Evolutionary conservation across 2,797 vertebrate species (phyloP).

Genomic region (Lycodopsis pacificus): DNA sequence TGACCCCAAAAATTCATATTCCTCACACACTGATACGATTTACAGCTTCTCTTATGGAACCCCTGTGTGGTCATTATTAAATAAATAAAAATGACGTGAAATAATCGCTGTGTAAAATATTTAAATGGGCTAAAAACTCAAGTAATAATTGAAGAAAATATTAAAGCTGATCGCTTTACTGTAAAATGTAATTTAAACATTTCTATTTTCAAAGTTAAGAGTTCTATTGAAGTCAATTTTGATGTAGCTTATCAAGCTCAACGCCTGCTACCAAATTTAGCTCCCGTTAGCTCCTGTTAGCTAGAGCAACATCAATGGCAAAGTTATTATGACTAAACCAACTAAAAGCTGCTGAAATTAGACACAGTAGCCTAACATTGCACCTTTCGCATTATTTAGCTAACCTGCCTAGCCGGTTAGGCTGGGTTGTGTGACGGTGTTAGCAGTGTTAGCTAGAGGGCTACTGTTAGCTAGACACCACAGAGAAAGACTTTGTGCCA

Average conservation of each 20-base stretch:
- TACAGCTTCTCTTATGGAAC: background rate
- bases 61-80: background rate
- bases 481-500: too few species aligned
- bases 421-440: background rate
- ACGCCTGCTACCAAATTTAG: background rate
- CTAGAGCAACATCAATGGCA: background rate
- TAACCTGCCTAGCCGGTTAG: background rate
- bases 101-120: background rate
- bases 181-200: background rate
- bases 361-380: background rate
- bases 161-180: background rate
- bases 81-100: background rate
- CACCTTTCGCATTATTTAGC: background rate
- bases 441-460: too few species aligned
- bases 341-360: background rate
- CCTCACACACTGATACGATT: constrained; percentile 1
- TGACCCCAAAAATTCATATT: constrained; percentile 18
- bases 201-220: background rate
- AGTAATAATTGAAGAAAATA: background rate
- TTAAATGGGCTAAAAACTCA: background rate
- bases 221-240: background rate
- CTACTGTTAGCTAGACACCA: too few species aligned
- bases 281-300: background rate
- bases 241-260: background rate
- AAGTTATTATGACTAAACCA: background rate